These are phyloP conservation scores for Parauchenoglanis punctatus DNA, from an alignment of 2,797 vertebrate genomes.

Conservation along the genomic window DNA sequence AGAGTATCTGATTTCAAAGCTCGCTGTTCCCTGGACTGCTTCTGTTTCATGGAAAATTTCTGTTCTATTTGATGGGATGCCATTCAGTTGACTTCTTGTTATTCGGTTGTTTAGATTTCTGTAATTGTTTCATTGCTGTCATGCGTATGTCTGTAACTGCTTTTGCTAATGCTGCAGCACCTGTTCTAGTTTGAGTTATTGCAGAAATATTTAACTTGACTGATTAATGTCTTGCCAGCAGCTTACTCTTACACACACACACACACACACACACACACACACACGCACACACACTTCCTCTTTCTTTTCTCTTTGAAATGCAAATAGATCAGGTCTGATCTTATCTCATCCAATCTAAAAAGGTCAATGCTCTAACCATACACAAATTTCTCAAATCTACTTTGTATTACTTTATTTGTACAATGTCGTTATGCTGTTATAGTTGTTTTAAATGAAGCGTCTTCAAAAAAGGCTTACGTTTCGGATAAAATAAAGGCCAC, in stretches of 20 bases:
- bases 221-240: not conserved
- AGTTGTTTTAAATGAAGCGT: not conserved
- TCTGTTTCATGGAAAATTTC: conserved; percentile 15
- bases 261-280: not conserved
- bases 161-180: not conserved
- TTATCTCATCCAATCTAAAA: not conserved
- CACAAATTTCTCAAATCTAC: not conserved
- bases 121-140: not conserved
- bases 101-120: not conserved
- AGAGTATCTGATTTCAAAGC: conserved; percentile 27
- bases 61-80: not conserved
- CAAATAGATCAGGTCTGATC: not conserved
- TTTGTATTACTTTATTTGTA: not conserved
- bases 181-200: conserved; percentile 2
- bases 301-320: not conserved
- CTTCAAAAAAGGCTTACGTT: not conserved
- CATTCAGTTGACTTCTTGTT: not conserved
- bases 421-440: not conserved
- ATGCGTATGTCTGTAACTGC: not conserved
- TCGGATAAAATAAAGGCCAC: not conserved
- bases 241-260: not conserved
- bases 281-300: not conserved
- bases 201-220: not conserved
- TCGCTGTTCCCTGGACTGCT: not conserved
- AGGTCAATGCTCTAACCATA: not conserved